Base-by-base conservation (phyloP, 2,797 vertebrate species). In the Gymnothorax javanicus region DNA sequence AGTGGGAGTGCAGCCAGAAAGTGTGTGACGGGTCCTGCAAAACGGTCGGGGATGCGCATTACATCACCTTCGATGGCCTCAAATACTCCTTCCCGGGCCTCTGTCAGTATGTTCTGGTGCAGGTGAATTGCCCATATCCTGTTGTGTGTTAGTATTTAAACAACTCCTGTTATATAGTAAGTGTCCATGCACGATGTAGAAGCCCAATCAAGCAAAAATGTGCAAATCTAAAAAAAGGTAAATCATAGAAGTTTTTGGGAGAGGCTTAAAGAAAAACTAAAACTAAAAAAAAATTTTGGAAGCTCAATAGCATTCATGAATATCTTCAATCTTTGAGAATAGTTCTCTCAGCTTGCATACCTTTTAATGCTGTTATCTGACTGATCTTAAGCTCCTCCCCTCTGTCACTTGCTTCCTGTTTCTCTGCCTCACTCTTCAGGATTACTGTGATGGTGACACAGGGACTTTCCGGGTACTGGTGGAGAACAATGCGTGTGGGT, bases 1-100 rank as follows among this genome's bases (percentile, higher is more conserved):
- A 95, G 91, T 99, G 99, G 99, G 94, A 92, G 4, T 99, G 98
- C 93, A 98, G 97, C 0, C 89, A 94, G 71, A 96, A 92, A 0
- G 81, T 91, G 0, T 99, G 99, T 87, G 96, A 98, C 6, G 97
- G 96, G 1, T 95, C 97, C 43, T 99, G 99, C 89, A 97, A 94
- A 4, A 94, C 95, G 0, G 92, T 99, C 0, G 99, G 98, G 82
- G 94, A 97, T 84, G 95, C 96, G 0, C 97, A 99, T 92, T 99
- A 98, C 93, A 91, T 99, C 91, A 98, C 97, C 67, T 99, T 99
- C 56, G 98, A 99, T 64, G 98, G 98, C 81, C 59, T 98, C 87
- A 97, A 97, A 81, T 99, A 97, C 88, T 95, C 94, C 4, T 99
- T 99, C 88, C 97, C 97, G 0, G 98, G 99, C 58, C 96, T 96